Conservation (phyloP, 2,113 vertebrate species). For the Tetraodon nigroviridis region DNA sequence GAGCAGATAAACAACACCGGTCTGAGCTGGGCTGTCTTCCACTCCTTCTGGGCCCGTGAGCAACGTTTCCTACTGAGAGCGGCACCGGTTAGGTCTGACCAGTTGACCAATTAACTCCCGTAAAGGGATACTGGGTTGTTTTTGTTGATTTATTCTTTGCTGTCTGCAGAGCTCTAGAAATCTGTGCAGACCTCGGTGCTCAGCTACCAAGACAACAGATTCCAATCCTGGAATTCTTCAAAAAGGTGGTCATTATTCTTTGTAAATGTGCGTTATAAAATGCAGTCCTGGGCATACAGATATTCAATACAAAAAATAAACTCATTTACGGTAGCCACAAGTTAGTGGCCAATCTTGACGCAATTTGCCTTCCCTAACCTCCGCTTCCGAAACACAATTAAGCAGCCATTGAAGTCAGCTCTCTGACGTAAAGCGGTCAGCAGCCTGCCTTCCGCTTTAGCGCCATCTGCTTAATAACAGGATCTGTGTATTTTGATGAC, state of each 20-base stretch:
- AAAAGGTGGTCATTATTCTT: too few species aligned
- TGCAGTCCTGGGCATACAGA: neutral
- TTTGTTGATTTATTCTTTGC: neutral
- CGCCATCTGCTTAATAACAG: constrained; percentile 9
- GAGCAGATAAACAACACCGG: constrained; percentile 24
- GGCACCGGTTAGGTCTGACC: constrained; percentile 59
- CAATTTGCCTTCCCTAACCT: neutral
- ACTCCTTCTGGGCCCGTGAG: constrained; percentile 29
- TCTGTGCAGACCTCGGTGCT: too few species aligned
- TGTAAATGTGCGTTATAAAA: neutral
- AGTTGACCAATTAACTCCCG: constrained; percentile 53
- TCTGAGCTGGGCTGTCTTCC: constrained; percentile 6
- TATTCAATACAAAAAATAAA: neutral
- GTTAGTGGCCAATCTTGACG: neutral
- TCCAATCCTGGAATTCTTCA: too few species aligned
- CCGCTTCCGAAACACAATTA: neutral
- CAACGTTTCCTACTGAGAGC: constrained; percentile 52
- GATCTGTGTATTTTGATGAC: constrained; percentile 8
- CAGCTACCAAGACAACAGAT: too few species aligned
- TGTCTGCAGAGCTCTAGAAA: constrained; percentile 41
- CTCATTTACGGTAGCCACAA: neutral
- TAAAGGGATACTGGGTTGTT: constrained; percentile 43
- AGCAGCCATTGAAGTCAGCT: constrained; percentile 5
- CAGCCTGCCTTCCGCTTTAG: neutral
- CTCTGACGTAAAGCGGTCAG: constrained; percentile 7